Evolutionary conservation across 1,140 invertebrate species (phyloP).

Genomic region (Archegozetes longisetosus): DNA sequence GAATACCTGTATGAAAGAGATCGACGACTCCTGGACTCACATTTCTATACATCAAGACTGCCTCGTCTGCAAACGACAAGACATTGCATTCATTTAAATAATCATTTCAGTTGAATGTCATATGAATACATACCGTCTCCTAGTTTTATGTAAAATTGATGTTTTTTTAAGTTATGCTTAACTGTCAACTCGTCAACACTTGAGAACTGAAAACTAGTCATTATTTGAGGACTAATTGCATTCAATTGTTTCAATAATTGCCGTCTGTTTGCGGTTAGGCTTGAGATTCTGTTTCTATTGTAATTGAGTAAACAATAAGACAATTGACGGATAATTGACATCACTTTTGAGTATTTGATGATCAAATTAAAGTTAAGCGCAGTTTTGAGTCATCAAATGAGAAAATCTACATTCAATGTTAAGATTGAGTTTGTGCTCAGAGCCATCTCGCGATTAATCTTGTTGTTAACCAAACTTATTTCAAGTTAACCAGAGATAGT

Average conservation of each 20-base stretch:
- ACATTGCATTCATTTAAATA: background rate
- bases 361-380: too few relatives aligned
- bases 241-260: background rate
- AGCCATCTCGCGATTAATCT: too few relatives aligned
- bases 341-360: too few relatives aligned
- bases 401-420: too few relatives aligned
- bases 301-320: too few relatives aligned
- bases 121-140: background rate
- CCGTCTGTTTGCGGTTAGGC: background rate
- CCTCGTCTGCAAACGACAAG: constrained; percentile 14
- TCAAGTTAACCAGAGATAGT: too few relatives aligned
- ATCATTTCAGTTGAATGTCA: background rate
- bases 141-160: background rate
- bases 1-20: constrained; percentile 8
- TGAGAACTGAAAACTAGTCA: background rate
- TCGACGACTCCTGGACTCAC: constrained; percentile 3
- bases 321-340: too few relatives aligned
- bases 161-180: background rate
- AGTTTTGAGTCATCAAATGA: too few relatives aligned
- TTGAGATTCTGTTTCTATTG: too few relatives aligned
- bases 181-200: background rate
- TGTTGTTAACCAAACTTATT: too few relatives aligned
- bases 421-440: too few relatives aligned
- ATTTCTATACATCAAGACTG: constrained; percentile 16
- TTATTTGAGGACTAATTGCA: background rate